Evolutionary conservation across 2,113 vertebrate species (phyloP).

Genomic region (Callaeas wilsoni): DNA sequence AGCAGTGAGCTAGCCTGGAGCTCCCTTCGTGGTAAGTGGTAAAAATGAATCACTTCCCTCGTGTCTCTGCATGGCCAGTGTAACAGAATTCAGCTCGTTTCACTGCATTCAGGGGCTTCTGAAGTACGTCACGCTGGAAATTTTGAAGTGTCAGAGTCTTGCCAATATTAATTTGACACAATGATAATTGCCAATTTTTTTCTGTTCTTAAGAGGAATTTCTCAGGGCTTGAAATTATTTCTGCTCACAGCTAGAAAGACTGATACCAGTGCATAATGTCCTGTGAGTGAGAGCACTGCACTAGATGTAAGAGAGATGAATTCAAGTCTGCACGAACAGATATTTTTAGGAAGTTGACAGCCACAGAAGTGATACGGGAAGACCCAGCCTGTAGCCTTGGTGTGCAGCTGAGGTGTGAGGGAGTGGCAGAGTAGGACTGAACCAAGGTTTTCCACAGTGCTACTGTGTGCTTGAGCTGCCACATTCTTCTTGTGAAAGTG

Average conservation of each 20-base stretch:
- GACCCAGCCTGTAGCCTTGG: background rate
- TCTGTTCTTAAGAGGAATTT: background rate
- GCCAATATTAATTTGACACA: background rate
- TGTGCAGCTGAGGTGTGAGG: background rate
- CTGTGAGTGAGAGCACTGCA: background rate
- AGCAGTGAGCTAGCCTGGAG: background rate
- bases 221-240: background rate
- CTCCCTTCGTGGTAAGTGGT: background rate
- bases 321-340: background rate
- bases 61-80: accelerated
- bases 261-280: background rate
- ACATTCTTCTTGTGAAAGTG: background rate
- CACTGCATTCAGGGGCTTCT: background rate
- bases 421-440: background rate
- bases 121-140: background rate
- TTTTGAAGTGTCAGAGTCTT: background rate
- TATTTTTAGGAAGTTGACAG: background rate
- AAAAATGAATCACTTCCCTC: background rate
- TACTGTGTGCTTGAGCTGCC: background rate
- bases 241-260: background rate
- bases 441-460: background rate
- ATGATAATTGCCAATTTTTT: background rate
- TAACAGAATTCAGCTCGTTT: background rate
- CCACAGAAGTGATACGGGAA: background rate
- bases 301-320: background rate